Evolutionary conservation across 2,113 vertebrate genomes (phyloP).

Genomic region (Silurus glanis): DNA sequence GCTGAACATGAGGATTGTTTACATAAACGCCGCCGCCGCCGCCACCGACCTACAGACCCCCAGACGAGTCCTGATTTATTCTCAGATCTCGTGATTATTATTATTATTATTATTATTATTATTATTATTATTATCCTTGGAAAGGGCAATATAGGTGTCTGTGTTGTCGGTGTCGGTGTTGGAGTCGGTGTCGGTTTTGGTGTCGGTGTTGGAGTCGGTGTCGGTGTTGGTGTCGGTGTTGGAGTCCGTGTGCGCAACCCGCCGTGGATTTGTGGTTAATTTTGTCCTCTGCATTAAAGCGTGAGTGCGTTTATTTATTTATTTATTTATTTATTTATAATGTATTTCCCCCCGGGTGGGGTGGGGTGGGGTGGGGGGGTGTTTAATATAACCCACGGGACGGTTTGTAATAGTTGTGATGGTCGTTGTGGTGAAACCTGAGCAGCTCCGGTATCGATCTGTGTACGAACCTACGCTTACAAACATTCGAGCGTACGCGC

Average conservation of each 20-base stretch:
- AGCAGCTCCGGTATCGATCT: conserved; percentile 46
- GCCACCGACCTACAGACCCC: conserved; percentile 61
- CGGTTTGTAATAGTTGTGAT: not conserved
- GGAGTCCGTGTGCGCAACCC: conserved; percentile 59
- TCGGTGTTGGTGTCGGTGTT: too few relatives aligned
- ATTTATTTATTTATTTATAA: not conserved
- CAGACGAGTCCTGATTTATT: conserved; percentile 57
- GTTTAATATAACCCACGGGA: not conserved
- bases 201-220: not conserved
- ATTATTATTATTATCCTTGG: conserved; percentile 28
- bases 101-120: conserved; percentile 54
- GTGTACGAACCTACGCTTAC: conserved; percentile 30
- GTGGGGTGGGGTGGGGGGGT: not conserved
- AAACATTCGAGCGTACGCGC: conserved; percentile 39
- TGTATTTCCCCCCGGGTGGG: too few relatives aligned
- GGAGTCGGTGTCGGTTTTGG: not conserved
- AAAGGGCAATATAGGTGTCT: conserved; percentile 63
- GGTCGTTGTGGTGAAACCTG: conserved; percentile 41
- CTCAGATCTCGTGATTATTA: conserved; percentile 52
- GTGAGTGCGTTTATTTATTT: conserved; percentile 31
- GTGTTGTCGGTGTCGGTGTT: too few relatives aligned
- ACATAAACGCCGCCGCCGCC: conserved; percentile 53
- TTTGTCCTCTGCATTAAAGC: conserved; percentile 45
- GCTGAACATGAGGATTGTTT: conserved; percentile 66
- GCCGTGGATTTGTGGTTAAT: conserved; percentile 76